Base-by-base conservation (phyloP, 2,888 invertebrate species). In the Limnephilus lunatus region DNA sequence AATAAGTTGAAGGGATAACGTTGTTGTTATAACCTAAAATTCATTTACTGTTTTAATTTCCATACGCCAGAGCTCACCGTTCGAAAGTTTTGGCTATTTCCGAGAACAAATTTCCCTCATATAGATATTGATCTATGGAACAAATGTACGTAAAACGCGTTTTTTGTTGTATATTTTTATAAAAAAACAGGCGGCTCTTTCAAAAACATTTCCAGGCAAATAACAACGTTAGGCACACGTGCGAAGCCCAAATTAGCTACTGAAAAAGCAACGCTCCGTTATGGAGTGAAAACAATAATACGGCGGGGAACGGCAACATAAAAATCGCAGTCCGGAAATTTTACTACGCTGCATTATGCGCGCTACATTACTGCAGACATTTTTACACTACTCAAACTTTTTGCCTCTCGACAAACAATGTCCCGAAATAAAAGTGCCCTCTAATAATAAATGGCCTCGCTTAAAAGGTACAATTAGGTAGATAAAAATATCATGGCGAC, bases 261-360 rank as follows among this genome's bases (percentile, higher is more conserved):
- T n/a, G 53, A 30, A 89, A 88, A 89, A 31, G 68, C 89, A 89
- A 80, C n/a, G 19, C 68, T n/a, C 68, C 68, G 89, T 89, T 80
- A 89, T 89, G 89, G 80, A 89, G 89, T 89, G 89, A 81, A 89
- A 81, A 89, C 80, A 89, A 81, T 81, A 89, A 81, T 82, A 81
- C 89, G 82, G 82, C 81, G 44, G 44, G n/a, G 30, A 89, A 83
- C 53, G 83, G 19, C 48, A 44, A 31, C 91, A 92, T 92, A 90
- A 92, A 92, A 92, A 90, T 92, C 92, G 83, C 90, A 32, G 89
- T 87, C 90, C 92, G 92, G 92, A 92, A 92, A 92, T 92, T 92
- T 92, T 85, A 92, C 86, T 92, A 87, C 48, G 48, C 30, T 81
- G 48, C 81, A 19, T 81, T 90, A 39, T 81, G 80, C 81, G 31